These are phyloP conservation scores for Plotosus lineatus DNA, from an alignment of 2,113 vertebrate species.

Conservation along the genomic window DNA sequence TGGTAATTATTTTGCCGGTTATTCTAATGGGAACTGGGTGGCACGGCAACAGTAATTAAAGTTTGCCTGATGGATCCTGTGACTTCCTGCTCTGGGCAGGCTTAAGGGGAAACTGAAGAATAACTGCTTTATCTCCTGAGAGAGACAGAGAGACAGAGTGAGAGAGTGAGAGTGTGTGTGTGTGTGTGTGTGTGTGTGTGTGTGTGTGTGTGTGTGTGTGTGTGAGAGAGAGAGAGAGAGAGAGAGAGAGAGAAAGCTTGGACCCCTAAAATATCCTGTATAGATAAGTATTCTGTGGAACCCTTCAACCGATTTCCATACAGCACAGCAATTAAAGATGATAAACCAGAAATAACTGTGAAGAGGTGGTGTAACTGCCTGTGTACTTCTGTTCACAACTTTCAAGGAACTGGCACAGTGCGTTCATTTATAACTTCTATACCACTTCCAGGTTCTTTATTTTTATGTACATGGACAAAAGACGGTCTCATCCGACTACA, in stretches of 20 bases:
- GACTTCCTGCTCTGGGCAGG: constrained; percentile 66
- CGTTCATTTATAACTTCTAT: not conserved
- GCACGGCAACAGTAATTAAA: constrained; percentile 73
- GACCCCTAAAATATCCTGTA: constrained; percentile 26
- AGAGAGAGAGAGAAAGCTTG: constrained; percentile 20
- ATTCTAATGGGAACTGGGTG: constrained; percentile 64
- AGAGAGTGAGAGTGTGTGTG: no score
- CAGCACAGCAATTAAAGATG: constrained; percentile 28
- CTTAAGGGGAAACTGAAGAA: constrained; percentile 40
- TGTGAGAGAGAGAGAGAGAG: constrained; percentile 15
- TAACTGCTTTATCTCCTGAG: constrained; percentile 37
- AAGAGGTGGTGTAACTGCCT: constrained; percentile 1
- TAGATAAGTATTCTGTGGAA: constrained; percentile 35
- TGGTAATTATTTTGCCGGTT: constrained; percentile 73
- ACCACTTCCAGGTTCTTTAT: no score
- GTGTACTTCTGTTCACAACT: not conserved
- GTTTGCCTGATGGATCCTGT: constrained; percentile 67
- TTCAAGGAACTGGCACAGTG: constrained; percentile 8
- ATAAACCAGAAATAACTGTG: constrained; percentile 28
- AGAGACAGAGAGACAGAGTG: not conserved
- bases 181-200: no score
- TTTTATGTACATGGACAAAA: not conserved
- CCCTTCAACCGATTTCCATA: constrained; percentile 11
- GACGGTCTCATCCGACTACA: not conserved
- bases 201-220: no score